Evolutionary conservation across 2,888 invertebrate species (phyloP), one percentile per base, ranked within the genome.

Genomic region (Pandemis corylana): DNA sequence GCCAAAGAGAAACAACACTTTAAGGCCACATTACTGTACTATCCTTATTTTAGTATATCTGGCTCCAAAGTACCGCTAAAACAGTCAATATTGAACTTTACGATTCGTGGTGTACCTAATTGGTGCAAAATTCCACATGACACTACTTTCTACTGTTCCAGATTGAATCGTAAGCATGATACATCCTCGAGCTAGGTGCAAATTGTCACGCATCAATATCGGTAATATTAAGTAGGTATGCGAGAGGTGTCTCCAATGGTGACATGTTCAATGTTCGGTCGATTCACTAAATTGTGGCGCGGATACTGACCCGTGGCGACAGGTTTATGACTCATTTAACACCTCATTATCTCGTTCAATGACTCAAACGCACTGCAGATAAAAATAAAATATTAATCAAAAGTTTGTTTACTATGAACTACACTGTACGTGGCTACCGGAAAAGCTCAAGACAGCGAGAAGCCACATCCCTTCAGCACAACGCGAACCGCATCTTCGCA

Each of bases 101-200:
- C 75, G 63, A 73, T 76, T 51, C 64, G 72, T 77, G 28, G 63
- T 71, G 70, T 78, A 80, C 28, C 28, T 36, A 13, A 82, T 82
- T 81, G 79, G 80, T 82, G 81, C 80, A 82, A 82, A 80, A 83
- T 82, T 83, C 83, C 83, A 86, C 81, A 85, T 78, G 81, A 80
- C 78, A 85, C 79, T 80, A 87, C 90, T 90, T 90, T 90, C 90
- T 89, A 84, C 78, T 77, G 85, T 82, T 82, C 86, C 77, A 80
- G 84, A 85, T 88, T 80, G 76, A 85, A 79, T 78, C 83, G 83
- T 86, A 85, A 81, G 79, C 72, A 70, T 73, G 64, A 72, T 77
- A 75, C 76, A 71, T 72, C 74, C 69, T 75, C 78, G 82, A 82
- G 28, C 74, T 81, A 78, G 79, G 78, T 78, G 79, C 80, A 36